A percentile compares a stretch with the other conserved stretches of the same genome.
Evolutionary conservation across 2,113 vertebrate species (phyloP).

Genomic region (Cebidichthys violaceus): DNA sequence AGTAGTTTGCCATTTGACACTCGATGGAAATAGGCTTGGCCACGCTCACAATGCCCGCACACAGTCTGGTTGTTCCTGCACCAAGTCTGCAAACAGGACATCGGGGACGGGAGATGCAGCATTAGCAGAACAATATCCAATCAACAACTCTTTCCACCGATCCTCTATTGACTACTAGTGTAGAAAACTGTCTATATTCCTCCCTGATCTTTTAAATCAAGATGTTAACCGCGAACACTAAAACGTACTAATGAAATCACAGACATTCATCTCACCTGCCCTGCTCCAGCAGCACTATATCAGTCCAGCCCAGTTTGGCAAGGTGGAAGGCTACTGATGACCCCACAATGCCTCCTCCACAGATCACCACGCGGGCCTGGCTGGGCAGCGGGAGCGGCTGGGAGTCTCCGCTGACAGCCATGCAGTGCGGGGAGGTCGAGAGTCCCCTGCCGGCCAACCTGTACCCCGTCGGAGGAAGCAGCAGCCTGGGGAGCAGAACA

Average conservation of each 20-base stretch:
- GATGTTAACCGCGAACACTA: not conserved
- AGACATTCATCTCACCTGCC: conserved; percentile 88
- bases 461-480: conserved; percentile 77
- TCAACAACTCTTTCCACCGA: not conserved
- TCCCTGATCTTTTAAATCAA: not conserved
- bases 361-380: conserved; percentile 93
- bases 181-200: not conserved
- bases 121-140: conserved; percentile 3
- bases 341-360: conserved; percentile 94
- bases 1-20: conserved; percentile 95
- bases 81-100: conserved; percentile 85
- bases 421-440: conserved; percentile 53
- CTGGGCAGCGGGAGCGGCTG: conserved; percentile 82
- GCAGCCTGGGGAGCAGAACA: conserved; percentile 84
- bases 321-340: conserved; percentile 97
- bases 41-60: conserved; percentile 93
- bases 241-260: not conserved
- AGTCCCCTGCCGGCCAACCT: conserved; percentile 71
- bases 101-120: not conserved
- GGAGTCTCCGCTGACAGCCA: conserved; percentile 73
- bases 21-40: conserved; percentile 90
- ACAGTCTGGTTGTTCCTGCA: conserved; percentile 93
- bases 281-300: conserved; percentile 94
- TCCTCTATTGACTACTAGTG: not conserved
- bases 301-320: conserved; percentile 94